These are phyloP conservation scores for Kryphioiulus occultus DNA, from an alignment of 2,888 invertebrate species.

Conservation along the genomic window DNA sequence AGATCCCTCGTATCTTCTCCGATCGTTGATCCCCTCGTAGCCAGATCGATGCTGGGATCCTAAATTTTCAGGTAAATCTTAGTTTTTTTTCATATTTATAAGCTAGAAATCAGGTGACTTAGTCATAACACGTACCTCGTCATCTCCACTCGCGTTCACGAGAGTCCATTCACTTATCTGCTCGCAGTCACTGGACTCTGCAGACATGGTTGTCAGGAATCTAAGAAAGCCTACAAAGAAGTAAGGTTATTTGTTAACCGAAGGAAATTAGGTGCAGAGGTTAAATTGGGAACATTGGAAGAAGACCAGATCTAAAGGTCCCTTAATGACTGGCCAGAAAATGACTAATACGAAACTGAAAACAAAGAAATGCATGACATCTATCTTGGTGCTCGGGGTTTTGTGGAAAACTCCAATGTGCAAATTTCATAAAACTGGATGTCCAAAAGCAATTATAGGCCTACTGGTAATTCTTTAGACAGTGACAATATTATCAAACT, in stretches of 20 bases:
- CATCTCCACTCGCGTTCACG: conserved; percentile 21
- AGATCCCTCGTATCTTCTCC: background rate
- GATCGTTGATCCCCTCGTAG: background rate
- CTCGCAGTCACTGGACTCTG: conserved; percentile 35
- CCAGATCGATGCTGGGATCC: background rate
- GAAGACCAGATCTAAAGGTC: background rate
- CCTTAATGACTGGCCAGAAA: background rate
- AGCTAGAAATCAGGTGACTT: background rate
- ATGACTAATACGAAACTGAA: background rate
- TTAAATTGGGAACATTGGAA: background rate
- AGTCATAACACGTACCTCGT: conserved; percentile 16
- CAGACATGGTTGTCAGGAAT: conserved; percentile 36
- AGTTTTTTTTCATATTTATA: background rate
- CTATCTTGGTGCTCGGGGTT: background rate
- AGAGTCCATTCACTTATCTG: conserved; percentile 38
- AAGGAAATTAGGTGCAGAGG: background rate
- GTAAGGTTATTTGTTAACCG: background rate
- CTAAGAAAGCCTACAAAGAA: background rate
- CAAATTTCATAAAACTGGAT: background rate
- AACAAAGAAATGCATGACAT: background rate
- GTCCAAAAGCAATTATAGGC: no score
- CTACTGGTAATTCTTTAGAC: no score
- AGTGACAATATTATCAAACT: no score
- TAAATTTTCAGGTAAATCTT: background rate
- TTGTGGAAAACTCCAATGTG: background rate